phyloP scores from a whole-genome alignment of 2,113 vertebrate species.

The Pithys albifrons region DNA sequence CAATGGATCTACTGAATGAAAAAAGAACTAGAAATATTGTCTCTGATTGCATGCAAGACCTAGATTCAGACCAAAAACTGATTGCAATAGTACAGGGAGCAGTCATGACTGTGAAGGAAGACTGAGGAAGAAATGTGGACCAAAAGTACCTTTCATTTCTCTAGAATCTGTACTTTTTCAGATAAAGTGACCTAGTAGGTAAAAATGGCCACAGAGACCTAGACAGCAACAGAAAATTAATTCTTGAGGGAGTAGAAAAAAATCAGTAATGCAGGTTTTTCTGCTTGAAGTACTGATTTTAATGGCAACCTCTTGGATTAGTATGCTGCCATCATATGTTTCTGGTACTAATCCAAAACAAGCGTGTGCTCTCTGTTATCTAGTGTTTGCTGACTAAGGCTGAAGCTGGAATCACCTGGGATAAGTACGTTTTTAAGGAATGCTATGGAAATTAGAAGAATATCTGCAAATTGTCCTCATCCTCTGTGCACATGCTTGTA shows the following conservation, averaged over 20 bases:
- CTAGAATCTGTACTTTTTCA: neutral
- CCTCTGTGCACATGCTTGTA: neutral
- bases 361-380: neutral
- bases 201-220: neutral
- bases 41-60: neutral
- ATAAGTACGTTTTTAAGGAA: neutral
- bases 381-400: neutral
- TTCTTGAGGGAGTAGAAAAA: neutral
- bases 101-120: neutral
- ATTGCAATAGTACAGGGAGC: neutral
- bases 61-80: neutral
- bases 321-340: accelerated
- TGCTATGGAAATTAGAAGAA: neutral
- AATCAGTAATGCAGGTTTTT: neutral
- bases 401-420: neutral
- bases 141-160: neutral
- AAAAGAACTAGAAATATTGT: neutral
- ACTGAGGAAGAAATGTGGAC: neutral
- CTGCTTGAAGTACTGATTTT: neutral
- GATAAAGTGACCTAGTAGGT: neutral
- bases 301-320: neutral
- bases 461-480: neutral
- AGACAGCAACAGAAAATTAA: neutral
- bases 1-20: neutral
- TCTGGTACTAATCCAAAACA: neutral